Evolutionary conservation across 2,113 vertebrate genomes (phyloP).

Genomic region (Genyomyrus donnyi): DNA sequence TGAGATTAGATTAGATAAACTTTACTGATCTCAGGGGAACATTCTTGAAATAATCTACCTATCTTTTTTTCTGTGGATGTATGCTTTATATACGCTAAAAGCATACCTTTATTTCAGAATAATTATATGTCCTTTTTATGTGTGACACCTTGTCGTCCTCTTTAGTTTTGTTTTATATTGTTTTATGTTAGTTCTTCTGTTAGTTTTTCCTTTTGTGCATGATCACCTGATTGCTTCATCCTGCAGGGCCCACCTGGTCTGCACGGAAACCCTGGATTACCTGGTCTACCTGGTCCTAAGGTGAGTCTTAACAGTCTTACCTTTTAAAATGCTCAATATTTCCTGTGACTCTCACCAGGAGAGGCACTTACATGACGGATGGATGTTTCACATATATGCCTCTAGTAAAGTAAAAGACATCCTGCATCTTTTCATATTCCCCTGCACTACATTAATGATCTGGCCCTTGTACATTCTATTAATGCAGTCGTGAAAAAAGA

Average conservation of each 20-base stretch:
- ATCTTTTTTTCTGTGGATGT: background rate
- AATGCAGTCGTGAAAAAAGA: background rate
- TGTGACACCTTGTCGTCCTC: background rate
- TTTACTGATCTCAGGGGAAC: background rate
- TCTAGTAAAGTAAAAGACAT: background rate
- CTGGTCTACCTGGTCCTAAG: slow-evolving; percentile 82
- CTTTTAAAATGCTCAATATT: background rate
- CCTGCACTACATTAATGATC: background rate
- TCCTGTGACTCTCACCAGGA: background rate
- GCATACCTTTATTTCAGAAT: background rate
- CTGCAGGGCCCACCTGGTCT: slow-evolving; percentile 78
- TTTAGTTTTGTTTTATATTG: background rate
- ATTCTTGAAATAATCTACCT: background rate
- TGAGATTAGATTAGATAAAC: background rate
- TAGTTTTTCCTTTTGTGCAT: background rate
- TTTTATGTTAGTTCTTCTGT: background rate
- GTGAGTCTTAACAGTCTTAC: slow-evolving; percentile 54
- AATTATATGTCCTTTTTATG: background rate
- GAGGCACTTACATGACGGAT: background rate
- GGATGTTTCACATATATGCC: background rate
- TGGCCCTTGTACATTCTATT: background rate
- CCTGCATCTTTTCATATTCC: background rate
- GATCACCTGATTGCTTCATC: background rate
- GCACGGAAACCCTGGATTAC: slow-evolving; percentile 82
- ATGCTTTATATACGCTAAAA: background rate